Base-by-base conservation (phyloP, 1,140 invertebrate species). In the Xylocopa sonorina region DNA sequence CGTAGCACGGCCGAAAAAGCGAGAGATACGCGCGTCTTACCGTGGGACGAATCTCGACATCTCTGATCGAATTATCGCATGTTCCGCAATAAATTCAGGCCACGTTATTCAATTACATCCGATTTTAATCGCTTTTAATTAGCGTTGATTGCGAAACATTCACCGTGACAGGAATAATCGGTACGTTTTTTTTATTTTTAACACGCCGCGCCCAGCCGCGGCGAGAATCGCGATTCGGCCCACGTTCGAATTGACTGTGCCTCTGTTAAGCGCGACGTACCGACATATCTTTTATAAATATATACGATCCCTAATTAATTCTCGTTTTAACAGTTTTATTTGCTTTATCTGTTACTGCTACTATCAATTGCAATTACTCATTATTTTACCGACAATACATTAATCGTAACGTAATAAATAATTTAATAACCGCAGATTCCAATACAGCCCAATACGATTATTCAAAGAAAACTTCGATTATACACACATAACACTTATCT, bases 61-160 rank as follows among this genome's bases (percentile, higher is more conserved):
- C 38, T 53, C 7, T 64, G 77, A 73, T 78, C 77, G 69, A 72
- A 64, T 78, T 63, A 78, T 78, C 68, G 68, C 77, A 1, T 78
- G 69, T 73, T 55, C 77, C 6, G 58, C 77, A 73, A 73, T 78
- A 78, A 78, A 78, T 78, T 51, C 46, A 27, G 32, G 24, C 24
- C 75, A 60, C 75, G 75, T 48, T 78, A 71, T 78, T 78, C 67
- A 78, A 78, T 78, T 78, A 78, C 75, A 46, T 21, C 43, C 27
- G 75, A 71, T 71, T 78, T 78, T 71, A 71, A 78, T 78, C 67
- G 14, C 10, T 12, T 78, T 78, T 78, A 78, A 78, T 78, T 78
- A 71, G 75, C 46, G 43, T 21, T 43, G 75, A 78, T 78, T 62
- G 75, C 67, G 43, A 78, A 71, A 78, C 75, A n/a, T 50, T 71